phyloP scores from a whole-genome alignment of 2,113 vertebrate genomes.

The Brienomyrus brachyistius region DNA sequence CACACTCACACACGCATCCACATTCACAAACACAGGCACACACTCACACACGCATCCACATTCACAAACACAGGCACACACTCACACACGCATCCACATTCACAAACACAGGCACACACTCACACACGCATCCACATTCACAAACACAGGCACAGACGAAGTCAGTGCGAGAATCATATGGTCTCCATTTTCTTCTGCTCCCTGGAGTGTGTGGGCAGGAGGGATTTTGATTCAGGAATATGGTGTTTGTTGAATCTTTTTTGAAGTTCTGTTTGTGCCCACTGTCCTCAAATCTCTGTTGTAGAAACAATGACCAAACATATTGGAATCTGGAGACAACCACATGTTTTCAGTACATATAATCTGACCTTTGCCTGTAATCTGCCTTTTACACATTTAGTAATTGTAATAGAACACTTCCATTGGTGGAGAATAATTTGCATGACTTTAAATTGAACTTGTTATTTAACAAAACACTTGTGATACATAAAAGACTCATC shows the following conservation, averaged over 20 bases:
- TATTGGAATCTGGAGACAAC: not conserved
- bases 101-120: not conserved
- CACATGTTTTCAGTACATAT: not conserved
- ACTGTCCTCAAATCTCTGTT: not conserved
- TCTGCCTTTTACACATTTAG: not conserved
- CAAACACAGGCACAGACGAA: not conserved
- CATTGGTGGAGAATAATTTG: not conserved
- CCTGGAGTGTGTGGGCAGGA: conserved; percentile 19
- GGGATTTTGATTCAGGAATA: conserved; percentile 29
- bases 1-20: too few species aligned
- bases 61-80: not conserved
- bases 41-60: too few species aligned
- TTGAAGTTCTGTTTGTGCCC: conserved; percentile 32
- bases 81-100: not conserved
- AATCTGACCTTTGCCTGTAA: not conserved
- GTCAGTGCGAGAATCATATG: conserved; percentile 53
- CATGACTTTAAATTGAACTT: not conserved
- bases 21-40: too few species aligned
- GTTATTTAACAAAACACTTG: not conserved
- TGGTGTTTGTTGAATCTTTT: conserved; percentile 20
- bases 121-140: too few species aligned
- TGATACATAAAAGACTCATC: not conserved
- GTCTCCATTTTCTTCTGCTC: conserved; percentile 47
- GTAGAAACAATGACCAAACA: not conserved
- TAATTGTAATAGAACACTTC: not conserved